A percentile compares a stretch with the other conserved stretches of the same genome.
Conservation (phyloP, 2,888 invertebrate species). For the Pammene aurita region DNA sequence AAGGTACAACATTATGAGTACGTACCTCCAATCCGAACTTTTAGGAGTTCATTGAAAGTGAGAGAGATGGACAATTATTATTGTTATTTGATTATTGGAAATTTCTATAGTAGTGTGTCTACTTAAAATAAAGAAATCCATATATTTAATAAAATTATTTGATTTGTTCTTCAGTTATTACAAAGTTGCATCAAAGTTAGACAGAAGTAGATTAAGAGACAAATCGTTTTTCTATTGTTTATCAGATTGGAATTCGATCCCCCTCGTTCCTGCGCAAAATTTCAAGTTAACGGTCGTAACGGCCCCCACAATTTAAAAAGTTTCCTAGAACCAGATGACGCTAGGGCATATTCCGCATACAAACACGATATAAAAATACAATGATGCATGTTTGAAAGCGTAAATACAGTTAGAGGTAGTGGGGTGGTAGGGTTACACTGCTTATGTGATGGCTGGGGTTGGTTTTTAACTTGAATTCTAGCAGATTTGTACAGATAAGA, state of each 20-base stretch:
- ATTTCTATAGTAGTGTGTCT: too few relatives aligned
- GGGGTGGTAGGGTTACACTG: conserved; percentile 29
- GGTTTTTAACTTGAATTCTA: neutral
- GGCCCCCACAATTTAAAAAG: conserved; percentile 72
- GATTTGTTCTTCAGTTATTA: too few relatives aligned
- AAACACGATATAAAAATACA: conserved; percentile 69
- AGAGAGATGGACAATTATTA: too few relatives aligned
- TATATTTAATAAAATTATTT: too few relatives aligned
- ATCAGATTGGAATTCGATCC: conserved; percentile 17
- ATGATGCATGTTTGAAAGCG: conserved; percentile 70
- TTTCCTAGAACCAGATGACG: conserved; percentile 74
- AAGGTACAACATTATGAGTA: too few relatives aligned
- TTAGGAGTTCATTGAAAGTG: too few relatives aligned
- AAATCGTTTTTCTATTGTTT: conserved; percentile 25
- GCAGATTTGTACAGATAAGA: neutral
- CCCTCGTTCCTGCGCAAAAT: conserved; percentile 33
- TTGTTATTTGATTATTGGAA: too few relatives aligned
- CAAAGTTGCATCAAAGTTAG: neutral
- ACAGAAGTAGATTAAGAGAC: conserved; percentile 15
- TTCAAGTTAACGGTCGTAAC: conserved; percentile 43
- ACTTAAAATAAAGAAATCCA: too few relatives aligned
- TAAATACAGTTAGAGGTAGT: conserved; percentile 61
- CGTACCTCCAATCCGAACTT: too few relatives aligned
- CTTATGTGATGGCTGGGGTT: neutral
- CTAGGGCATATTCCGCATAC: conserved; percentile 70